Base-by-base conservation (phyloP, 2,113 vertebrate genomes). In the Mellivora capensis region DNA sequence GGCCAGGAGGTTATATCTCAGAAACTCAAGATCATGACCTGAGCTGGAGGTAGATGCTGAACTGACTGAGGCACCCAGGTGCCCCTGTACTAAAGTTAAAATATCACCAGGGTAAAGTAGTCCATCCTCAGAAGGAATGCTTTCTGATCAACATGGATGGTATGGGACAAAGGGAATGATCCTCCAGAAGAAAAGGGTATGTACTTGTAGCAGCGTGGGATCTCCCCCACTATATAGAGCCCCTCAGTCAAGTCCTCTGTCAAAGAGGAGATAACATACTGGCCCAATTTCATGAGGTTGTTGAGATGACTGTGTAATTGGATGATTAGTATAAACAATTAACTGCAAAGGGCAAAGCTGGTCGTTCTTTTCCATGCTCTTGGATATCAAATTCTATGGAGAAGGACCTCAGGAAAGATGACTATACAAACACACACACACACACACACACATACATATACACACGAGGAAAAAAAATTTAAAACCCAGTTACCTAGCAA, bases 201-300 rank as follows among this genome's bases (percentile, higher is more conserved):
- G 25, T 5, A 11, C 6, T 25, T n/a, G 13, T 1, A 2, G 62
- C 31, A 11, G 7, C 1, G 1, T 37, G 3, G 31, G 4, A 9
- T 15, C 69, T 61, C 42, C 23, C 47, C 31, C 21, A 12, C 49
- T 8, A 1, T 39, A 11, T 2, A 2, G 6, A 49, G 31, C n/a
- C 23, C 29, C 25, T 62, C 4, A 7, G 57, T 37, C 7, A 15
- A 7, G 23, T 34, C 59, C 39, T 54, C 72, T 54, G 6, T 77
- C 29, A 9, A 12, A 21, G 23, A 23, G 14, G 11, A 4, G 9
- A 9, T 14, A 1, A 34, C 11, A n/a, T 9, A 21, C 20, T 20
- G 29, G 29, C 5, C 47, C 61, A n/a, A 0, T 25, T 10, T 20
- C n/a, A 4, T 1, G 27, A 37, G 0, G 29, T 7, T 47, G 4